phyloP scores from a whole-genome alignment of 2,888 invertebrate species.

The Leptarthrus brevirostris region DNA sequence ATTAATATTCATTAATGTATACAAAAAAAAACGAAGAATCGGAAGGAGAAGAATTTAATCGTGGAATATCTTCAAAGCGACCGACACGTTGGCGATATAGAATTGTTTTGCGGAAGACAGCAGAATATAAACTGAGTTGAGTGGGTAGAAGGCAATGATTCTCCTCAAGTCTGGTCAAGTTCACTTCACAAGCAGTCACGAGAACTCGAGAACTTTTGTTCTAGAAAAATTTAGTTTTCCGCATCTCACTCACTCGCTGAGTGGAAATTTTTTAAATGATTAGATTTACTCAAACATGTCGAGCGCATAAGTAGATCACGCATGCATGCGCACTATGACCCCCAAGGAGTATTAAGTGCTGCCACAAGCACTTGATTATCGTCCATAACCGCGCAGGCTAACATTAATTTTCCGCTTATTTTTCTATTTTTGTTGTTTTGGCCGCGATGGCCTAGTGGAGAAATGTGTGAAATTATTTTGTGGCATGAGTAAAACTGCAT shows the following conservation, averaged over 20 bases:
- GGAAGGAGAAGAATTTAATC: no score
- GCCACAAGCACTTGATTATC: not conserved
- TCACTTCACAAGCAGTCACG: not conserved
- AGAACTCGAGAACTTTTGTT: not conserved
- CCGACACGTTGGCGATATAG: not conserved
- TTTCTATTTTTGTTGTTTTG: slow-evolving; percentile 2
- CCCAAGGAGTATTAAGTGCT: not conserved
- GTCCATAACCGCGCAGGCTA: not conserved
- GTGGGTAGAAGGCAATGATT: not conserved
- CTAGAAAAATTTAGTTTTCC: not conserved
- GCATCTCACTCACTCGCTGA: slow-evolving; percentile 16
- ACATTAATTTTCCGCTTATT: not conserved
- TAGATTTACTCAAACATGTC: slow-evolving; percentile 15
- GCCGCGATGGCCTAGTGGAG: not conserved
- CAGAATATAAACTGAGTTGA: slow-evolving; percentile 26
- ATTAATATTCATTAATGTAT: not conserved
- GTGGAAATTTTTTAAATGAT: slow-evolving; percentile 27
- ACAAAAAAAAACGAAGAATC: not conserved
- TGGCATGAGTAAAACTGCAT: no score
- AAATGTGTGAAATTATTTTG: not conserved
- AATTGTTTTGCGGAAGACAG: slow-evolving; percentile 28
- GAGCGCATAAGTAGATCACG: slow-evolving; percentile 16
- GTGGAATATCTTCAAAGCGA: not conserved
- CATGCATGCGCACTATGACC: slow-evolving; percentile 11
- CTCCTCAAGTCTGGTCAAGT: slow-evolving; percentile 7